Conservation (phyloP, 2,797 vertebrate species). For the Leucoraja ocellata region DNA sequence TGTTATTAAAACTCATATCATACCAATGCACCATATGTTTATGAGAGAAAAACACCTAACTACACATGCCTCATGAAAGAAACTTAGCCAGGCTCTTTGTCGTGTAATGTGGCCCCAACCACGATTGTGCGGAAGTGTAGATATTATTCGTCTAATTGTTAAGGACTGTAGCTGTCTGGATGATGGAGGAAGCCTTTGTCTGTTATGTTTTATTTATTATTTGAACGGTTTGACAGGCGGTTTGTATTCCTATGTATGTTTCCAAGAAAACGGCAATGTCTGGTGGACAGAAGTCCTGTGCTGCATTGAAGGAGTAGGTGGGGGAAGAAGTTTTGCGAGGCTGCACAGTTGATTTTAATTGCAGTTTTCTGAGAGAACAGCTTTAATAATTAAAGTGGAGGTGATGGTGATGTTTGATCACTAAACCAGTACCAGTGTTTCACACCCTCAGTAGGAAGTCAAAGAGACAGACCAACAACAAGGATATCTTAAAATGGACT, state of each 20-base stretch:
- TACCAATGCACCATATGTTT: background rate
- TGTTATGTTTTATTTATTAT: constrained; percentile 20
- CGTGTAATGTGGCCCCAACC: constrained; percentile 11
- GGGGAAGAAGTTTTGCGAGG: background rate
- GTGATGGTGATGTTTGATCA: background rate
- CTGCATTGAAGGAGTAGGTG: background rate
- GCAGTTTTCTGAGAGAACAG: background rate
- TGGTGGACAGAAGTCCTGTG: background rate
- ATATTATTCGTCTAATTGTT: constrained; percentile 28
- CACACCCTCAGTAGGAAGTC: background rate
- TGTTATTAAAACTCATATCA: background rate
- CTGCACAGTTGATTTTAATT: background rate
- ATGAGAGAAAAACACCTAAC: background rate
- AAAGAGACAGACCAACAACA: background rate
- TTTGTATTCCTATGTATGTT: constrained; percentile 4
- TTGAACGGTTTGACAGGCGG: constrained; percentile 8
- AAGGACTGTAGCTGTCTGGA: constrained; percentile 8
- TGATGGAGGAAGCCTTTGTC: constrained; percentile 32
- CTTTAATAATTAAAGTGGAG: constrained; percentile 13
- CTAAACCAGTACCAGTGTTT: background rate
- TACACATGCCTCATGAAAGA: constrained; percentile 7
- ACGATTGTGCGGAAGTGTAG: background rate
- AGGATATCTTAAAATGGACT: background rate
- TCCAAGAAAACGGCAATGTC: background rate
- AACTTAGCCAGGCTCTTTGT: background rate